Base-by-base conservation (phyloP, 2,797 vertebrate genomes). In the Sebastes taczanowskii region DNA sequence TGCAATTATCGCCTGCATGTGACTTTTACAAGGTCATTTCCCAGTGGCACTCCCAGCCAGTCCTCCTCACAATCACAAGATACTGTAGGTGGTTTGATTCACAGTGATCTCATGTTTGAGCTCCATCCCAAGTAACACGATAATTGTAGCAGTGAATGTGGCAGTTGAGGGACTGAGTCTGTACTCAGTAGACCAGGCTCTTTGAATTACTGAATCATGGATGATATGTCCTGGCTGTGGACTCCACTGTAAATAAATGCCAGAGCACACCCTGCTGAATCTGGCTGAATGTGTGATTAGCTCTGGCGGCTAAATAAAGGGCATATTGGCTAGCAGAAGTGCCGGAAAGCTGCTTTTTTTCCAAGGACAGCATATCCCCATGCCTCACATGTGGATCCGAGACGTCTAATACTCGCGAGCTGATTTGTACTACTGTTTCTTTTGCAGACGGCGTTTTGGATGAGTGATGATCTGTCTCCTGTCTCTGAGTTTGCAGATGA, bases 231-330 rank as follows among this genome's bases (percentile, higher is more conserved):
- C 88, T 91, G 91, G 90, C 89, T 62, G 78, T 61, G 69, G 85
- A 86, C 65, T 71, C 66, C 2, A 30, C 79, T 77, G 84, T 74
- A 86, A 90, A 90, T 83, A 90, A 85, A 88, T 81, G 88, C 89
- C 91, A 92, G 91, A 93, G 91, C 91, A 92, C 88, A 91, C 88
- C 74, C 91, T 84, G 88, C 89, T 74, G 83, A 79, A 92, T 90
- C 85, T 91, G 87, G 87, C 90, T 77, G 78, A 65, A 71, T 49
- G 72, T 77, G 70, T 87, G 88, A 88, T 92, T 86, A 84, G 88
- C 88, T 75, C 88, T 94, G 92, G 91, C 89, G 35, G 81, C 74
- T 81, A 81, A 77, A 88, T 90, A 90, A 92, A 91, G 85, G 74
- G 74, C 86, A 61, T 20, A 10, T 77, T 90, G 91, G 84, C 89